These are phyloP conservation scores for Sarcophaga variegata DNA, from an alignment of 2,888 invertebrate genomes.

Conservation along the genomic window DNA sequence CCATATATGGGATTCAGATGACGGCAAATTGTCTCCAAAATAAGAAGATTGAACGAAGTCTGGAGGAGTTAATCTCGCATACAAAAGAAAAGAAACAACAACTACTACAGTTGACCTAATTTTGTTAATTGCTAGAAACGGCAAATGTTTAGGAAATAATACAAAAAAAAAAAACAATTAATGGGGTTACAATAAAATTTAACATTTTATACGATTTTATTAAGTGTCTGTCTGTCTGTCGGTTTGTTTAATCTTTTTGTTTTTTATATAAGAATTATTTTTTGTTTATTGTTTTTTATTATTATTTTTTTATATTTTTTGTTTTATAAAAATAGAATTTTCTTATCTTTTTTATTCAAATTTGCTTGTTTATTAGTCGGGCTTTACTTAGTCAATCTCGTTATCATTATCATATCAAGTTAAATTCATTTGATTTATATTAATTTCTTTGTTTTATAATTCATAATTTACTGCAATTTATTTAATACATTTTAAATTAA, in stretches of 20 bases:
- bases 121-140: constrained; percentile 2
- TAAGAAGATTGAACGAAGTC: neutral
- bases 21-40: constrained; percentile 31
- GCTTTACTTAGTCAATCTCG: neutral
- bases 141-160: neutral
- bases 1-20: constrained; percentile 18
- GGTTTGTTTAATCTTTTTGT: neutral
- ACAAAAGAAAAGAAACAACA: neutral
- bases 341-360: too few relatives aligned
- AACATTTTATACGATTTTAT: neutral
- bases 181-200: neutral
- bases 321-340: neutral
- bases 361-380: too few relatives aligned
- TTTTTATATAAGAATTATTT: neutral
- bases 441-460: constrained; percentile 16
- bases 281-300: constrained; percentile 7
- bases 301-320: constrained; percentile 16
- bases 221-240: neutral
- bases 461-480: constrained; percentile 38
- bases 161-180: neutral
- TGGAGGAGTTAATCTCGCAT: constrained; percentile 9
- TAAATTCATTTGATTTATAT: constrained; percentile 3
- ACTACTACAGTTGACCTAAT: constrained; percentile 36
- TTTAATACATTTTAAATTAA: constrained; percentile 42
- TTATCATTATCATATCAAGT: neutral